These are phyloP conservation scores for Anthonomus grandis DNA, from an alignment of 1,140 invertebrate species.

Conservation along the genomic window DNA sequence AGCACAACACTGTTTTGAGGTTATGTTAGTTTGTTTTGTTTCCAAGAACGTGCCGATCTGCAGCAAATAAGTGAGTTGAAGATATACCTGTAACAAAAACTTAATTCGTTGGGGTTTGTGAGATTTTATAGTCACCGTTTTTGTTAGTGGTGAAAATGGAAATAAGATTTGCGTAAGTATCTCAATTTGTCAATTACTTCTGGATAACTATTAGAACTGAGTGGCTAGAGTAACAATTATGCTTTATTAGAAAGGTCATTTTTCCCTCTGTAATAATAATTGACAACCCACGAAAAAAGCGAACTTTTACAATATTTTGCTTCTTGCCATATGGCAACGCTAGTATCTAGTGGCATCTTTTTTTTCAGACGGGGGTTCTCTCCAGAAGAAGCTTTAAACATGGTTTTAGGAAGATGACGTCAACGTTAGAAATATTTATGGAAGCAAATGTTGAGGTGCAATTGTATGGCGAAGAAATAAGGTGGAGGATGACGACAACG, in stretches of 20 bases:
- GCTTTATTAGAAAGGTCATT: background rate
- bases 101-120: background rate
- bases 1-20: too few relatives aligned
- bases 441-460: conserved; percentile 28
- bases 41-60: background rate
- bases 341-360: conserved; percentile 10
- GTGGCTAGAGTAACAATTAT: background rate
- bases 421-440: conserved; percentile 20
- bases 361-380: conserved; percentile 16
- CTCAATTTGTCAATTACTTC: background rate
- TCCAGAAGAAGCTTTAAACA: conserved; percentile 23
- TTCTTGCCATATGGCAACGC: conserved; percentile 9
- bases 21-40: conserved; percentile 9
- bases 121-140: background rate
- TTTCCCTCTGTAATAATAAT: background rate
- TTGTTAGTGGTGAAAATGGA: background rate
- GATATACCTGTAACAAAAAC: background rate
- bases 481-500: background rate
- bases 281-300: background rate
- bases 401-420: conserved; percentile 13
- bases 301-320: conserved; percentile 2
- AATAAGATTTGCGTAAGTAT: conserved; percentile 4
- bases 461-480: conserved; percentile 25
- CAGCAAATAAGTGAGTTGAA: background rate
- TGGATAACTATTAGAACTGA: background rate